Evolutionary conservation across 2,888 invertebrate species (phyloP).

Genomic region (Epinotia demarniana): DNA sequence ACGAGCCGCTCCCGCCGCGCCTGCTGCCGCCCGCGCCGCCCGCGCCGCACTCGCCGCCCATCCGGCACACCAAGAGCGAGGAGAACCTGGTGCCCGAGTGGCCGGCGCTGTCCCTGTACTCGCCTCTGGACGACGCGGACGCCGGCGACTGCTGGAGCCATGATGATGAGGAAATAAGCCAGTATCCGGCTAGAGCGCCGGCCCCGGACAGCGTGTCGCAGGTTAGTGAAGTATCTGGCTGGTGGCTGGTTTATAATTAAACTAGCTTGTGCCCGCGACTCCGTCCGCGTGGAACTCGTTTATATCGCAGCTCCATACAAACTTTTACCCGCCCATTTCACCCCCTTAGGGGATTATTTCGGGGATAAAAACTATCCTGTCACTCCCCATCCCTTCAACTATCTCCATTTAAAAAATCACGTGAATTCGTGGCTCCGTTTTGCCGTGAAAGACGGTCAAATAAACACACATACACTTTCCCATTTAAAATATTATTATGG

Average conservation of each 20-base stretch:
- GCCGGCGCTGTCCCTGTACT: conserved; percentile 80
- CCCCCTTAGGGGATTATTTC: too few species aligned
- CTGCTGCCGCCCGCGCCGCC: conserved; percentile 91
- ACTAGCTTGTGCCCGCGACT: too few species aligned
- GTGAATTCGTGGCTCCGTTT: too few species aligned
- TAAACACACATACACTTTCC: too few species aligned
- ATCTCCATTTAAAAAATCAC: too few species aligned
- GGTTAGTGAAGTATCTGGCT: conserved; percentile 88
- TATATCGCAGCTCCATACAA: too few species aligned
- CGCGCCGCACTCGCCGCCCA: conserved; percentile 87
- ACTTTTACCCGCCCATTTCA: too few species aligned
- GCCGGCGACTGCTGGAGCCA: conserved; percentile 95
- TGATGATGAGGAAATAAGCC: conserved; percentile 95
- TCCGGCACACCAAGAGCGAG: conserved; percentile 97
- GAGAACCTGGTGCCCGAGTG: conserved; percentile 90
- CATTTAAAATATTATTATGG: too few species aligned
- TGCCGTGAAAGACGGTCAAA: too few species aligned
- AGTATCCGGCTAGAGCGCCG: conserved; percentile 68
- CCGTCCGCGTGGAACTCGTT: too few species aligned
- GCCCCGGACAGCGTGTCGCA: conserved; percentile 90
- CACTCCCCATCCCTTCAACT: too few species aligned
- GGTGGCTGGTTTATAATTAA: background rate
- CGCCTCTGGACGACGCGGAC: conserved; percentile 70
- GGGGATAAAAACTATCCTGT: too few species aligned
- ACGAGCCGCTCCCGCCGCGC: conserved; percentile 95